phyloP scores from a whole-genome alignment of 2,888 invertebrate species.

The Lepeophtheirus nordmannii region DNA sequence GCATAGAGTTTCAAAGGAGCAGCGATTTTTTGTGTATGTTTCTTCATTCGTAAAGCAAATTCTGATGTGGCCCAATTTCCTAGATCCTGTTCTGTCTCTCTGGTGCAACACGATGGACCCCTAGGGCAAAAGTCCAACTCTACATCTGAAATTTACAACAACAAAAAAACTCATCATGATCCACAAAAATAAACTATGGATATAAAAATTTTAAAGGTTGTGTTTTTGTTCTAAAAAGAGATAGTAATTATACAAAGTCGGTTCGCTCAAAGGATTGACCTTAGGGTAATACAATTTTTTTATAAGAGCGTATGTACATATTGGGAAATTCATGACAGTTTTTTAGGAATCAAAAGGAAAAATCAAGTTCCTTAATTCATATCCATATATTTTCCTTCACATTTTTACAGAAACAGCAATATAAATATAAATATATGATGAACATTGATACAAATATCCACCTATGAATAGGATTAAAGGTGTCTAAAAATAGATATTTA shows the following conservation, averaged over 20 bases:
- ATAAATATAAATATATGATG: too few species aligned
- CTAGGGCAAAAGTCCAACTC: constrained; percentile 35
- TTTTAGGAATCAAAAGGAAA: neutral
- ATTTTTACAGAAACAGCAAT: too few species aligned
- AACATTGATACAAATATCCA: too few species aligned
- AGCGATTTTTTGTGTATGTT: constrained; percentile 11
- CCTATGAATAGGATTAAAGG: too few species aligned
- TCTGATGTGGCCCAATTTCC: constrained; percentile 35
- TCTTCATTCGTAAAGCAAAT: neutral
- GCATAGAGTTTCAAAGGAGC: constrained; percentile 10
- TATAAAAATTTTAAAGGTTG: neutral
- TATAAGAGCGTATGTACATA: too few species aligned
- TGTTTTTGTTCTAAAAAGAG: neutral
- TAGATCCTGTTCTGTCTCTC: constrained; percentile 50
- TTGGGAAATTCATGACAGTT: too few species aligned
- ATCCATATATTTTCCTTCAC: too few species aligned
- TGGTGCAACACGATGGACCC: constrained; percentile 49
- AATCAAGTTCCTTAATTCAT: too few species aligned
- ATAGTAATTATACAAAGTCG: neutral
- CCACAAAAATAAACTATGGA: neutral
- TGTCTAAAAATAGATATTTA: too few species aligned
- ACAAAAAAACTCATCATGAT: constrained; percentile 29
- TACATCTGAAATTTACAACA: constrained; percentile 42
- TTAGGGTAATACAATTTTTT: too few species aligned
- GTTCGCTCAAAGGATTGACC: neutral